Percentiles rank a stretch among this genome's conserved stretches.
phyloP scores from a whole-genome alignment of 2,888 invertebrate species.

The Polyommatus iphigenia region DNA sequence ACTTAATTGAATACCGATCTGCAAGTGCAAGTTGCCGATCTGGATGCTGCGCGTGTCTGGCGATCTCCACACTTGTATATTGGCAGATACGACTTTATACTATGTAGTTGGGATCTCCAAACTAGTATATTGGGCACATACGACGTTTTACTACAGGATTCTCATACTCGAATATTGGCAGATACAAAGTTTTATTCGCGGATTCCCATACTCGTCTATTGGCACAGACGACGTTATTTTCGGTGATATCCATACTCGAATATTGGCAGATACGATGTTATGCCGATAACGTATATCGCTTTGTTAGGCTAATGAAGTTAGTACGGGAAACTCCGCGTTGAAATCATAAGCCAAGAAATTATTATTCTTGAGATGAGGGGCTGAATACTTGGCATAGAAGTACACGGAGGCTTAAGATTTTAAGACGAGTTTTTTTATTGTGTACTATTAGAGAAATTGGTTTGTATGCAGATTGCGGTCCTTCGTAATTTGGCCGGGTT shows the following conservation, averaged over 20 bases:
- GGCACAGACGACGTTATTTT: conserved; percentile 30
- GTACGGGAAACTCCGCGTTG: neutral
- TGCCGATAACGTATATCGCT: neutral
- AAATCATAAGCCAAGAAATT: neutral
- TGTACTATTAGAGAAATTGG: too few species aligned
- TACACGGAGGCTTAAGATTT: neutral
- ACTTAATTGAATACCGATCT: conserved; percentile 35
- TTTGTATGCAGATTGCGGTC: too few species aligned
- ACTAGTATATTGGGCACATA: too few species aligned
- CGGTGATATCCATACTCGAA: conserved; percentile 33
- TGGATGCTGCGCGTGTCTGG: conserved; percentile 39
- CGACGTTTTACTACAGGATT: too few species aligned
- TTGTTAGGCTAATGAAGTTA: conserved; percentile 20
- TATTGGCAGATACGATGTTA: conserved; percentile 33
- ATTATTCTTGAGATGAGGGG: neutral
- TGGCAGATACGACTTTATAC: too few species aligned
- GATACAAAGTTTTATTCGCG: conserved; percentile 22
- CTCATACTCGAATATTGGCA: conserved; percentile 36
- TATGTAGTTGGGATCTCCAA: too few species aligned
- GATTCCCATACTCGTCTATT: conserved; percentile 33
- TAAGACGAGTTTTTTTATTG: too few species aligned
- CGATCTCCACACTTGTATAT: conserved; percentile 37
- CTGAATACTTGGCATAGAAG: neutral
- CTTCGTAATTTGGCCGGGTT: neutral
- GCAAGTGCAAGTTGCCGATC: conserved; percentile 41